Evolutionary conservation across 1,140 invertebrate species (phyloP), one percentile per base, ranked within the genome.

Genomic region (Cyrtorhinus lividipennis): DNA sequence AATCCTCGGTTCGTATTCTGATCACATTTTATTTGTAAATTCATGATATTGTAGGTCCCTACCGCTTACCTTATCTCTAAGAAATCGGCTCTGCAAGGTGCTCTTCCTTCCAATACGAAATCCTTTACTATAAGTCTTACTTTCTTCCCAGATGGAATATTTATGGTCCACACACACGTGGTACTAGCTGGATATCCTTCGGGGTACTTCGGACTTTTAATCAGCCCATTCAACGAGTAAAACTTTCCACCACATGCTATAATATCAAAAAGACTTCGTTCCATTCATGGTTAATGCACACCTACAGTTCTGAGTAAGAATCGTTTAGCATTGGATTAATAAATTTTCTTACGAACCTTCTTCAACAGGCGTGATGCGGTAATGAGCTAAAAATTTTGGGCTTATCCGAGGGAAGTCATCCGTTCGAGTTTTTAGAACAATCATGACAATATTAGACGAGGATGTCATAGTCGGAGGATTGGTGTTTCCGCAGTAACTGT

Each of bases 121-220:
- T 79, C 64, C 0, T 80, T 78, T n/a, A 91, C 69, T 63, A 83
- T 84, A 1, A 94, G 72, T 66, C 78, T 72, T 44, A 95, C 81
- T 72, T 89, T 85, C 48, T 83, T 78, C 2, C 81, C 84, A 27
- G 72, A 68, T 0, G 79, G 75, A 0, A 84, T 88, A 59, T 76
- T 77, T 46, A 96, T 83, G 0, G 74, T 76, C 90, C 89, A 95
- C 13, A 72, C 73, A 70, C 92, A 94, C 61, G 86, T 79, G 65
- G 79, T 77, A 64, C 78, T 77, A 5, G 72, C 69, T 0, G 83
- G 80, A 72, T 94, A 94, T 15, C 69, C 66, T 0, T 78, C 61
- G 0, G 91, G 91, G 77, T 82, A 92, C 24, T 79, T 79, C 0
- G 90, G 90, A 0, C 85, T 85, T 65, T 72, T 78, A n/a, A 96